Percentiles rank a stretch among this genome's conserved stretches.
phyloP scores from a whole-genome alignment of 2,888 invertebrate genomes.

The Euphydryas editha region DNA sequence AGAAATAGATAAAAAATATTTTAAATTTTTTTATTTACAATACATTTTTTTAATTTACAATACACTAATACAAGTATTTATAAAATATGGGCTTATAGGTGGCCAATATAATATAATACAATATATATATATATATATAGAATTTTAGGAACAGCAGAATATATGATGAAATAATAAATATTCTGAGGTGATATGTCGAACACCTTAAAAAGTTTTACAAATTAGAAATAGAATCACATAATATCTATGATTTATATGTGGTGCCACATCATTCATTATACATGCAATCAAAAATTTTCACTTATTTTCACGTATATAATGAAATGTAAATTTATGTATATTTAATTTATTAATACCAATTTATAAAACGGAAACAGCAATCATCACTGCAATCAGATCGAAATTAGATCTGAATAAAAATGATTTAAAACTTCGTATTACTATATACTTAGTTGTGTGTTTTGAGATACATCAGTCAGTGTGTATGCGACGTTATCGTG shows the following conservation, averaged over 20 bases:
- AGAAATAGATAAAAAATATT: too few species aligned
- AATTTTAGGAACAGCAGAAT: too few species aligned
- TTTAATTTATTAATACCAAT: conserved; percentile 28
- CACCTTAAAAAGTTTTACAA: not conserved
- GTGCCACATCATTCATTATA: conserved; percentile 17
- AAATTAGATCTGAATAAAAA: conserved; percentile 2
- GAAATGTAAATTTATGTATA: conserved; percentile 27
- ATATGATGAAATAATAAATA: too few species aligned
- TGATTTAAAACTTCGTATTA: not conserved
- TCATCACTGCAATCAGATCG: not conserved
- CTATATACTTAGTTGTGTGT: not conserved
- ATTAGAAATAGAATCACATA: not conserved
- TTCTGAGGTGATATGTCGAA: too few species aligned
- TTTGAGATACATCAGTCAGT: conserved; percentile 45
- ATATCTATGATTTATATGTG: conserved; percentile 2
- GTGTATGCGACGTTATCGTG: conserved; percentile 72
- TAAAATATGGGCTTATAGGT: too few species aligned
- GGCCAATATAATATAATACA: too few species aligned
- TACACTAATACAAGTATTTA: too few species aligned
- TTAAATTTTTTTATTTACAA: too few species aligned
- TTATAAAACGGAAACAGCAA: conserved; percentile 13
- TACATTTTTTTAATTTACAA: too few species aligned
- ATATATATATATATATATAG: too few species aligned
- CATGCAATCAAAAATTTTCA: conserved; percentile 23
- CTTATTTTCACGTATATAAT: conserved; percentile 28